Base-by-base conservation (phyloP, 2,888 invertebrate genomes). In the Sesia bembeciformis region DNA sequence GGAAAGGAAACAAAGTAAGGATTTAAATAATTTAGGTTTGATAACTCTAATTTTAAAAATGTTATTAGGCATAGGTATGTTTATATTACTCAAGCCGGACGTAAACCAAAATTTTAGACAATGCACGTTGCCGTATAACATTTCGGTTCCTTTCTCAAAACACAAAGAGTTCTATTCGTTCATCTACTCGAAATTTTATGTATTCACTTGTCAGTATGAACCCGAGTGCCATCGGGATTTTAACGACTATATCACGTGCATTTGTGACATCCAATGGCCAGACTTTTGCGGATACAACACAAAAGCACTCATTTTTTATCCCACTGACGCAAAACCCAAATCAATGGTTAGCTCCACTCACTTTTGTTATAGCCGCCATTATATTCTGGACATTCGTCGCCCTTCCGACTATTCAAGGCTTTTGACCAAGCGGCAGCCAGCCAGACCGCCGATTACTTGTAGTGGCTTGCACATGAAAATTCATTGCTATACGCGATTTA, bases 321-420 rank as follows among this genome's bases (percentile, higher is more conserved):
- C 66, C 67, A 70, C 75, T 75, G 70, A 78, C 81, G 73, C 75
- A 72, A 78, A 86, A 83, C 81, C 80, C 79, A 84, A 88, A 88
- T 88, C 88, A 87, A 87, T 87, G 88, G 88, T 85, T 76, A 84
- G 81, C 73, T 67, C 78, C 70, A 74, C 77, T 84, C 80, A 85
- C 84, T 86, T 87, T 84, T 87, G 81, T 85, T 83, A 83, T 84
- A 79, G 81, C 79, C 72, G 69, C 83, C 70, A 82, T 83, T 83
- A 84, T 81, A 74, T 76, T 73, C 75, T 69, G 74, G 68, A 68
- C 74, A 68, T 59, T 67, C 64, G 70, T 65, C 68, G 75, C 68
- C 60, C 65, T 60, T 55, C 53, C 42, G 67, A 65, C 68, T 67
- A 69, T 72, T 68, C 70, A 69, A 62, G 66, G 70, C 67, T 78